A percentile compares a stretch with the other conserved stretches of the same genome.
Evolutionary conservation across 2,888 invertebrate species (phyloP).

Genomic region (Sylvicola cinctus): DNA sequence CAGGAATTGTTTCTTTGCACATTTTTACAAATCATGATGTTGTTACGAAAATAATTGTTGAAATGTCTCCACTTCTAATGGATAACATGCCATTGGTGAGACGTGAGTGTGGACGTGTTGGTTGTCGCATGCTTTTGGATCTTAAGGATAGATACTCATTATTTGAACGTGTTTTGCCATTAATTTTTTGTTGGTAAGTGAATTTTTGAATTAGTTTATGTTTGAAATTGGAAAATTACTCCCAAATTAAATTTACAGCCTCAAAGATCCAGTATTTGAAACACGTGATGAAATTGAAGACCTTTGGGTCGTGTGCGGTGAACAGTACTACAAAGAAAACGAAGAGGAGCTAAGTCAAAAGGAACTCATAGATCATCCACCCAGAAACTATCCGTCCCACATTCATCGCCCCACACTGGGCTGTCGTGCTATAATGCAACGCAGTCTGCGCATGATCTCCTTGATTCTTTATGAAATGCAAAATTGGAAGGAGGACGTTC

Average conservation of each 20-base stretch:
- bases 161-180: slow-evolving; percentile 66
- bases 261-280: slow-evolving; percentile 62
- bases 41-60: slow-evolving; percentile 49
- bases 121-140: slow-evolving; percentile 55
- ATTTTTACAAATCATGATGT: slow-evolving; percentile 42
- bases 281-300: slow-evolving; percentile 38
- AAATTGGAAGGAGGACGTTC: slow-evolving; percentile 26
- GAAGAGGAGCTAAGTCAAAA: slow-evolving; percentile 70
- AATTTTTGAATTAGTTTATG: slow-evolving; percentile 4
- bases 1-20: slow-evolving; percentile 39
- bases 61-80: slow-evolving; percentile 73
- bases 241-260: slow-evolving; percentile 29
- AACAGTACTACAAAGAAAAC: slow-evolving; percentile 67
- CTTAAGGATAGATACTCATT: slow-evolving; percentile 76
- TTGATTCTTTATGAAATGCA: slow-evolving; percentile 18
- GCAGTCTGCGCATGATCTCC: slow-evolving; percentile 29
- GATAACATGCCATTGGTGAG: slow-evolving; percentile 66
- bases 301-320: slow-evolving; percentile 53
- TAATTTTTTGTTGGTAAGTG: slow-evolving; percentile 56
- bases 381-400: slow-evolving; percentile 50
- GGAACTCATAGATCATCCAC: slow-evolving; percentile 47
- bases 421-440: slow-evolving; percentile 58
- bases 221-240: slow-evolving; percentile 2
- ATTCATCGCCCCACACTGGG: slow-evolving; percentile 66
- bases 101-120: slow-evolving; percentile 50